Evolutionary conservation across 2,113 vertebrate genomes (phyloP).

Genomic region (Oenanthe oenanthe): DNA sequence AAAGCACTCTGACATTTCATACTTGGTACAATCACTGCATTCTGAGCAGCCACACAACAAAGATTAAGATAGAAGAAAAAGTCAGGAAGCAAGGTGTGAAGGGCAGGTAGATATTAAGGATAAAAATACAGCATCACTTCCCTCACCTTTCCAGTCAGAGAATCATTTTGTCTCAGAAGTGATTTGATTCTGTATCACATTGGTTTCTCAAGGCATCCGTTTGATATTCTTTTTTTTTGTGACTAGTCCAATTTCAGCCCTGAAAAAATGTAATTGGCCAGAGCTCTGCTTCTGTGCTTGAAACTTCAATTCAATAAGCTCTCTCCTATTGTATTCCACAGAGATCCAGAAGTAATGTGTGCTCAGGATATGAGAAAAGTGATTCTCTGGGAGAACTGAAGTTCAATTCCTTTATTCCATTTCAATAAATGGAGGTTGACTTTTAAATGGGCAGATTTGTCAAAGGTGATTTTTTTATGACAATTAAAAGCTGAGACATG

Average conservation of each 20-base stretch:
- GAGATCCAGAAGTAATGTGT: conserved; percentile 55
- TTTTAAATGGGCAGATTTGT: conserved; percentile 40
- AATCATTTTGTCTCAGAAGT: conserved; percentile 30
- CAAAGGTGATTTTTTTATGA: conserved; percentile 45
- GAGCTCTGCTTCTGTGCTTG: conserved; percentile 27
- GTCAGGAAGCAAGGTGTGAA: neutral
- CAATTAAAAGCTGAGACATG: conserved; percentile 41
- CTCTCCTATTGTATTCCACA: conserved; percentile 54
- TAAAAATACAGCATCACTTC: conserved; percentile 5
- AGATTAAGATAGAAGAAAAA: neutral
- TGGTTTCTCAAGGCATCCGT: neutral
- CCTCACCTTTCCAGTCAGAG: conserved; percentile 6
- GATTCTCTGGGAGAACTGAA: conserved; percentile 43
- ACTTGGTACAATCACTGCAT: neutral
- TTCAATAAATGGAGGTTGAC: conserved; percentile 50
- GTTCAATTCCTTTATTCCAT: conserved; percentile 57
- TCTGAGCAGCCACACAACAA: neutral
- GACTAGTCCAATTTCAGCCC: conserved; percentile 38
- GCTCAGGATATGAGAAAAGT: conserved; percentile 42
- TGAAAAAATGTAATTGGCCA: conserved; percentile 53
- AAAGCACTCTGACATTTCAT: neutral
- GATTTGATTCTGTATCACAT: neutral
- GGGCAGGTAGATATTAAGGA: neutral
- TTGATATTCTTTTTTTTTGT: neutral
- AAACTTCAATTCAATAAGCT: conserved; percentile 65